Base-by-base conservation (phyloP, 2,888 invertebrate genomes). In the Nemotelus pantherinus region DNA sequence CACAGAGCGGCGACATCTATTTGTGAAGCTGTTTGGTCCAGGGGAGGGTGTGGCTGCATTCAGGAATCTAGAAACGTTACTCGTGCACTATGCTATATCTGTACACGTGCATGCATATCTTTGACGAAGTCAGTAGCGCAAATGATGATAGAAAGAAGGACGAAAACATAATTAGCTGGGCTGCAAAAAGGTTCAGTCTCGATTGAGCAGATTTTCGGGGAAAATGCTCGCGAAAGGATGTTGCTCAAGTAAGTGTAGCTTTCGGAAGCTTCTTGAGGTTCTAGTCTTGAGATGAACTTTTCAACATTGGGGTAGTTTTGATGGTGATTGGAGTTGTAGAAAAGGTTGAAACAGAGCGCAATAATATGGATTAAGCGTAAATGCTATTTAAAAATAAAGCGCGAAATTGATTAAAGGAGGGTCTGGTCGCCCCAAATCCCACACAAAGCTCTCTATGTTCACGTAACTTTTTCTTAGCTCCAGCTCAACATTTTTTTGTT, bases 1-100 rank as follows among this genome's bases (percentile, higher is more conserved):
- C 55, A 55, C 43, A 5, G 10, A 55, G 55, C 43, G 6, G 47
- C 55, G 70, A 53, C 70, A 70, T 70, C 70, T 70, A 70, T 55
- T 70, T 70, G 70, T 70, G 41, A 70, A 25, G 6, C 41, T 25
- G 7, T 53, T 55, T n/a, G n/a, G 25, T 25, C 25, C 55, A 47
- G 55, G 70, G 53, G 41, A 70, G 70, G 70, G 70, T 70, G 70
- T 70, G 70, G 70, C 70, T 70, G 70, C 70, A 70, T 45, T 65
- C 65, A 45, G 65, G 47, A 44, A 10, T n/a, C 45, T 10, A 65
- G 43, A 47, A 41, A 65, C 41, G 60, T 41, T 25, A 57, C 25
- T 25, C 25, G 57, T 25, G 25, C 58, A 10, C 43, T 63, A 63
- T 65, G 45, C 65, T 44, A 43, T 65, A 47, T 9, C 65, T 10